These are phyloP conservation scores for Philereme vetulata DNA, from an alignment of 2,888 invertebrate species.

Conservation along the genomic window DNA sequence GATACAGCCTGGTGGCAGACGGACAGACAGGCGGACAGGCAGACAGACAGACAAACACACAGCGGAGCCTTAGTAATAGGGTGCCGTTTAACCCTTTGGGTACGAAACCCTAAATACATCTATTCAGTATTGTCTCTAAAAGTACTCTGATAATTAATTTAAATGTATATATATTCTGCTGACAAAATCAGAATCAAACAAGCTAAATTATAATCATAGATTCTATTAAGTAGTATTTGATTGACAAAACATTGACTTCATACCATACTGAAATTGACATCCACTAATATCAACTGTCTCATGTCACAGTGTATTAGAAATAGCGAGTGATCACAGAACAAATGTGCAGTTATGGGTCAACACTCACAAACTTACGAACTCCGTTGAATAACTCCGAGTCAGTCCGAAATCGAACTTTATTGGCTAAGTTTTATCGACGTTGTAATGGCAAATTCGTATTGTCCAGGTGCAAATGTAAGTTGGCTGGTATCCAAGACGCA, in stretches of 20 bases:
- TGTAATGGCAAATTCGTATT: slow-evolving; percentile 37
- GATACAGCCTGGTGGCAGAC: too few species aligned
- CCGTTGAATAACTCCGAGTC: slow-evolving; percentile 28
- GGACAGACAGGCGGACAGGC: too few species aligned
- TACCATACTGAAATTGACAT: slow-evolving; percentile 57
- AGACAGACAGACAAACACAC: too few species aligned
- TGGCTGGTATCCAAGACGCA: slow-evolving; percentile 60
- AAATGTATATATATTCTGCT: too few species aligned
- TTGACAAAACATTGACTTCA: slow-evolving; percentile 14
- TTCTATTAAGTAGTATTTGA: too few species aligned
- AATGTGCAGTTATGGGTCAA: slow-evolving; percentile 79
- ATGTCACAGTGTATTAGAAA: slow-evolving; percentile 57
- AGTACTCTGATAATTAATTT: too few species aligned
- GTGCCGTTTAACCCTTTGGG: too few species aligned
- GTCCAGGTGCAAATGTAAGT: slow-evolving; percentile 50
- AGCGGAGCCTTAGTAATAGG: too few species aligned
- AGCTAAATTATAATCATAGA: too few species aligned
- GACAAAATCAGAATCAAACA: too few species aligned
- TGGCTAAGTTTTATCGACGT: slow-evolving; percentile 33
- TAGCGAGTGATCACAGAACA: slow-evolving; percentile 72
- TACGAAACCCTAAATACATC: too few species aligned
- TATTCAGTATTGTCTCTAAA: too few species aligned
- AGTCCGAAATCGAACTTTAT: slow-evolving; percentile 53
- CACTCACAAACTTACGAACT: slow-evolving; percentile 37
- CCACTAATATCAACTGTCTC: slow-evolving; percentile 67